Evolutionary conservation across 2,797 vertebrate genomes (phyloP).

Genomic region (Carcharodon carcharias): DNA sequence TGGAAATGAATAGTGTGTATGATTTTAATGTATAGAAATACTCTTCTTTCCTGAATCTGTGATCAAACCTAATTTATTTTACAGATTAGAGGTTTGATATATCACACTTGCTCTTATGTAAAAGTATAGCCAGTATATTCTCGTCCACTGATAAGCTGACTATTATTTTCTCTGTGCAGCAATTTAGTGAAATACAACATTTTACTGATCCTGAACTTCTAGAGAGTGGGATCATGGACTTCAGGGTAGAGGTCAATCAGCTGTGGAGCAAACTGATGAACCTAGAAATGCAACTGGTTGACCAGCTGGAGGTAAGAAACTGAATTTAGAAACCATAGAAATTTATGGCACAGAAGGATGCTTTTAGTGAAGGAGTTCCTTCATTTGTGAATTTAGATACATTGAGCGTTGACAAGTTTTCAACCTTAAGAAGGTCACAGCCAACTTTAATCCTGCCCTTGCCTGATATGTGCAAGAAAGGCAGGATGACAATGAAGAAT

Average conservation of each 20-base stretch:
- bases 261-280: constrained; percentile 62
- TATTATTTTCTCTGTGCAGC: constrained; percentile 51
- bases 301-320: constrained; percentile 71
- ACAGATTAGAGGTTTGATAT: background rate
- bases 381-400: background rate
- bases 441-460: background rate
- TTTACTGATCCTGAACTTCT: constrained; percentile 47
- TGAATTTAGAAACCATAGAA: background rate
- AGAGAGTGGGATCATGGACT: constrained; percentile 49
- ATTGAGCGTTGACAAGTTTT: background rate
- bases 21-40: background rate
- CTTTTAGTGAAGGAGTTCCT: background rate
- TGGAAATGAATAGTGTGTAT: background rate
- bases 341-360: too few species aligned
- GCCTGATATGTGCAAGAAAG: background rate
- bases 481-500: background rate
- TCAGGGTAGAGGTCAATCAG: constrained; percentile 52
- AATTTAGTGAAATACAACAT: constrained; percentile 51
- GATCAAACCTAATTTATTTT: background rate
- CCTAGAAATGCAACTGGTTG: constrained; percentile 67
- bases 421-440: background rate
- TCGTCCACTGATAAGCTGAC: background rate
- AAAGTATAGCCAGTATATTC: background rate
- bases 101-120: background rate
- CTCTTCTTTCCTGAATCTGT: background rate